These are phyloP conservation scores for Zoanthus sansibaricus DNA, from an alignment of 92 coral and sea anemone genomes.

Conservation along the genomic window DNA sequence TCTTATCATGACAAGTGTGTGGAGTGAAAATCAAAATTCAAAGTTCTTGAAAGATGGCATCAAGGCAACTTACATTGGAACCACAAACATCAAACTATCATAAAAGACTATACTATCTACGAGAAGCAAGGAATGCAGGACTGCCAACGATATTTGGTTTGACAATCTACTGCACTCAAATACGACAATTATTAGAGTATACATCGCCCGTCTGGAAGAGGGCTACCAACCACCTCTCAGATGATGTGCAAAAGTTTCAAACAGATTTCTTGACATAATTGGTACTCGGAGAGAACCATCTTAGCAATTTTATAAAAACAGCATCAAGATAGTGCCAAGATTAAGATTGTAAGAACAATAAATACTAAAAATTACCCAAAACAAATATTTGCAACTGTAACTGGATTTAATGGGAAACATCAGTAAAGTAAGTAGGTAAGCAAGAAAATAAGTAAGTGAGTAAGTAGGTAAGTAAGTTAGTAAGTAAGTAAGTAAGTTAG, in stretches of 20 bases:
- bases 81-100: slow-evolving; percentile 29
- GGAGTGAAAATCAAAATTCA: background rate
- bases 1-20: background rate
- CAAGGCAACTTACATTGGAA: slow-evolving; percentile 36
- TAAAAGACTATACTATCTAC: slow-evolving; percentile 16
- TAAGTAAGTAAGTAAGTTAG: too few relatives aligned
- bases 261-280: background rate
- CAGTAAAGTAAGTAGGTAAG: too few relatives aligned
- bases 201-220: background rate
- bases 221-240: background rate
- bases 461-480: too few relatives aligned
- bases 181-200: background rate
- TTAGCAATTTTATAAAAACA: background rate
- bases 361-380: too few relatives aligned
- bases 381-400: too few relatives aligned
- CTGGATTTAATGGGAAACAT: too few relatives aligned
- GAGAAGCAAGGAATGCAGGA: background rate
- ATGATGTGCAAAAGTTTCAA: background rate
- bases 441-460: too few relatives aligned
- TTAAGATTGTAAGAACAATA: too few relatives aligned
- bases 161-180: background rate
- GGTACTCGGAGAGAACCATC: background rate
- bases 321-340: background rate
- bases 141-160: slow-evolving; percentile 12
- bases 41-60: background rate